Evolutionary conservation across 2,797 vertebrate species (phyloP).

Genomic region (Babyrousa celebensis): DNA sequence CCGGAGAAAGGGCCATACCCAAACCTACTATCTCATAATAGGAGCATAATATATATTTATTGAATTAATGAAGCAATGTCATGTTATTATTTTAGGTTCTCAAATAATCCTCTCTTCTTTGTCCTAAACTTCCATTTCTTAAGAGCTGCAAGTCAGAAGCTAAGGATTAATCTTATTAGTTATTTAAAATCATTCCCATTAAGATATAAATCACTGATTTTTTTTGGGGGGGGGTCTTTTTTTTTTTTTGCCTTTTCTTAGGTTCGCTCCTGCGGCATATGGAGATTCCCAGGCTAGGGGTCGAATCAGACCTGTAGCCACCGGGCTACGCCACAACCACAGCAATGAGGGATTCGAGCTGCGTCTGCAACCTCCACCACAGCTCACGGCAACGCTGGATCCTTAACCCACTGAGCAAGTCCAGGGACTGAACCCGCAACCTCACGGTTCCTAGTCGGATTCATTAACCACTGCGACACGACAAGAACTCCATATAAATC

Average conservation of each 20-base stretch:
- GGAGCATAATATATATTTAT: neutral
- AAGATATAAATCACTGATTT: slow-evolving; percentile 25
- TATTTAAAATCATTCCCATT: slow-evolving; percentile 29
- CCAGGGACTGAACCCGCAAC: no score
- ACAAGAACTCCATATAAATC: neutral
- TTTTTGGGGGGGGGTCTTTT: neutral
- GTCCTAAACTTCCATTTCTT: slow-evolving; percentile 20
- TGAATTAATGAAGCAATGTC: neutral
- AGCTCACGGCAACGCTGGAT: no score
- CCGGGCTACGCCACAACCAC: no score
- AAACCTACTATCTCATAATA: neutral
- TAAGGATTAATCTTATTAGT: neutral
- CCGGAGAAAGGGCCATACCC: neutral
- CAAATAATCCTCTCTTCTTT: neutral
- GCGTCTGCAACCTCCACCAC: no score
- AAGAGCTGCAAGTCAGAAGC: neutral
- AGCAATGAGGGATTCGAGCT: no score
- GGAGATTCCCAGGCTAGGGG: no score
- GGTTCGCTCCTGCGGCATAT: no score
- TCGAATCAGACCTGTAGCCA: no score
- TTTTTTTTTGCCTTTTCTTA: no score
- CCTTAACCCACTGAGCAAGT: no score
- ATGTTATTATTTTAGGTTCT: neutral
- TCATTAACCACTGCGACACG: no score
- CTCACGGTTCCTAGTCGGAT: no score